Percentiles rank a stretch among this genome's conserved stretches.
Evolutionary conservation across 1,140 invertebrate species (phyloP).

Genomic region (Meloidogyne floridensis): DNA sequence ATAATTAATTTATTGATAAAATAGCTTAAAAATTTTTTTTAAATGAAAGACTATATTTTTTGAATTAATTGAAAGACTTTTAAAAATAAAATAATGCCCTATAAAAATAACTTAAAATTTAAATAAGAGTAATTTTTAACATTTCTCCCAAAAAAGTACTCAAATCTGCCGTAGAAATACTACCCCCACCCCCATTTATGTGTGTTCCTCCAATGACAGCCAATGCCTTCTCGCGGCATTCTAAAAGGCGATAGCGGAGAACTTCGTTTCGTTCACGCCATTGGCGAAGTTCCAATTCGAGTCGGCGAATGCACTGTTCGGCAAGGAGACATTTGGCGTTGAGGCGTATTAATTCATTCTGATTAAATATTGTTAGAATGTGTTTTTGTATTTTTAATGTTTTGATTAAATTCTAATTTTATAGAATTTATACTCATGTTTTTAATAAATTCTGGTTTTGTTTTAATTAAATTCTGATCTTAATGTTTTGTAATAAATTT

Average conservation of each 20-base stretch:
- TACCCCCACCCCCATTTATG: background rate
- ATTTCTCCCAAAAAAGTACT: slow-evolving; percentile 23
- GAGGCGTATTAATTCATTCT: slow-evolving; percentile 21
- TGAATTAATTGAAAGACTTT: too few relatives aligned
- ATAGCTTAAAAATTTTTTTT: too few relatives aligned
- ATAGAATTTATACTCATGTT: background rate
- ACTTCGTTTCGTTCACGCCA: slow-evolving; percentile 25
- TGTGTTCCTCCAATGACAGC: slow-evolving; percentile 13
- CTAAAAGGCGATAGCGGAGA: slow-evolving; percentile 25
- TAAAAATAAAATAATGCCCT: too few relatives aligned
- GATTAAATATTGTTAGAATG: background rate
- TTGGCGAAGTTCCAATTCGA: slow-evolving; percentile 28
- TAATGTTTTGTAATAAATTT: too few relatives aligned
- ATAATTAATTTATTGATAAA: too few relatives aligned
- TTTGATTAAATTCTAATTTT: too few relatives aligned
- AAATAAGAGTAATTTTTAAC: slow-evolving; percentile 25
- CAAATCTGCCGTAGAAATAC: slow-evolving; percentile 4
- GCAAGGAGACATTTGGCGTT: slow-evolving; percentile 28
- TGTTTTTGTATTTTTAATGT: background rate
- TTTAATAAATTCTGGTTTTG: too few relatives aligned
- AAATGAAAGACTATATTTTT: too few relatives aligned
- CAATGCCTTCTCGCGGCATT: slow-evolving; percentile 28
- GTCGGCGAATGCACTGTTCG: slow-evolving; percentile 22
- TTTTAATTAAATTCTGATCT: too few relatives aligned
- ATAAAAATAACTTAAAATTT: background rate